phyloP scores from a whole-genome alignment of 2,888 invertebrate species.

The Drosophila anomelani region DNA sequence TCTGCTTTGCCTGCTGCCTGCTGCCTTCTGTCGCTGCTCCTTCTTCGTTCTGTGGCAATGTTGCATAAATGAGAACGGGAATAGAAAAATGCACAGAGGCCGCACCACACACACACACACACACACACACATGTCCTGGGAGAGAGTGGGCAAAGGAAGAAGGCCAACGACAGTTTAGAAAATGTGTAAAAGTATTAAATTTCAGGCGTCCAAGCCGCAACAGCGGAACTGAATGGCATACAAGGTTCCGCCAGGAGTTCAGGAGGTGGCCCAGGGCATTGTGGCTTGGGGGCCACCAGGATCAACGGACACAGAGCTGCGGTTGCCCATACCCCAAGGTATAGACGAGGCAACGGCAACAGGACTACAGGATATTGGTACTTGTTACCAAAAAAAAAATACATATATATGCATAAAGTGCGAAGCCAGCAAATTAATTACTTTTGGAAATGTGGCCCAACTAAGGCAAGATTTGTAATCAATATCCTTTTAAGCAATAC shows the following conservation, averaged over 20 bases:
- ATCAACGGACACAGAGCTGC: conserved; percentile 23
- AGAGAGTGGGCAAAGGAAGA: background rate
- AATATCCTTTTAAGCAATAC: background rate
- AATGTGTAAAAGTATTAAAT: conserved; percentile 63
- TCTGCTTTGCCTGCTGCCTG: conserved; percentile 38
- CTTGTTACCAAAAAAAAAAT: conserved; percentile 6
- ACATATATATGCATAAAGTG: no score
- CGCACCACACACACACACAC: conserved; percentile 20
- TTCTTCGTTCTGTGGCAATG: conserved; percentile 48
- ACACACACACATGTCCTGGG: conserved; percentile 29
- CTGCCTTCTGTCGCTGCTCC: conserved; percentile 39
- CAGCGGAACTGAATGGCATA: conserved; percentile 31
- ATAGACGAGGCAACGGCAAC: background rate
- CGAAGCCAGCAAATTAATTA: conserved; percentile 11
- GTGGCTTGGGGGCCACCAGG: conserved; percentile 7
- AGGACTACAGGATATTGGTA: conserved; percentile 13
- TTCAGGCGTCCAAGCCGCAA: conserved; percentile 52
- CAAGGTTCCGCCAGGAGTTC: conserved; percentile 23
- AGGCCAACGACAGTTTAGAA: conserved; percentile 62
- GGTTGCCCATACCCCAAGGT: conserved; percentile 15
- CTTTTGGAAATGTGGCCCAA: background rate
- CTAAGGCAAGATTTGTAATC: background rate
- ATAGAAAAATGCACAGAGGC: conserved; percentile 62
- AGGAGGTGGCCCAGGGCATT: background rate
- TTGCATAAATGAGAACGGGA: conserved; percentile 68